Evolutionary conservation across 2,888 invertebrate species (phyloP), one percentile per base, ranked within the genome.

Genomic region (Phengaris alcon): DNA sequence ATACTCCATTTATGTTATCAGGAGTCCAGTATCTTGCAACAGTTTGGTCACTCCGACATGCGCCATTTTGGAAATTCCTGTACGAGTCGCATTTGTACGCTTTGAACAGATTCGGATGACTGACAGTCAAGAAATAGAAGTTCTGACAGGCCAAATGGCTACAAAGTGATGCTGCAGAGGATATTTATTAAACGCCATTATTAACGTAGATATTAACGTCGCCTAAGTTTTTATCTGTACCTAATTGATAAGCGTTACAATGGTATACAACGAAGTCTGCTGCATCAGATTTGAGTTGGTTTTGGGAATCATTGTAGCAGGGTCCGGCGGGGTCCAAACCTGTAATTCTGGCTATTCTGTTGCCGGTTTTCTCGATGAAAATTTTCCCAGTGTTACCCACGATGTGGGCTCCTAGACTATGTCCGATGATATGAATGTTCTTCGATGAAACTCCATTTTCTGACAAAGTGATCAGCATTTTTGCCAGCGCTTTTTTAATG

Each of bases 201-300:
- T 95, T 95, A 3, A 94, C 90, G 80, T 94, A 94, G 83, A 95
- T 95, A 82, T 95, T 95, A 4, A 94, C 86, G 73, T 94, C 94
- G 0, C 94, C 95, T 54, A 95, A 82, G 0, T 94, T 90, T 75
- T 89, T 89, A 0, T 88, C 88, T 0, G 93, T 90, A 1, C 94
- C 94, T 2, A 94, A 82, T 0, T 88, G 89, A 10, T 94, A 95
- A 75, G 93, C 93, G 78, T 95, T 95, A 52, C 95, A 95, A 81
- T 95, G 95, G 77, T 95, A 92, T 0, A 94, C 91, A 0, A 95
- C 95, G 80, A 95, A 94, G 0, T 91, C 87, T 0, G 95, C 95
- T 48, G 95, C 94, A 6, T 92, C 91, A 35, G 92, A 88, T 74
- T 94, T 89, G 0, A 95, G 84, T 79, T 94, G 91, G 22, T 93